These are phyloP conservation scores for Lepilemur ruficaudatus DNA, from an alignment of 2,797 vertebrate species.

Conservation along the genomic window DNA sequence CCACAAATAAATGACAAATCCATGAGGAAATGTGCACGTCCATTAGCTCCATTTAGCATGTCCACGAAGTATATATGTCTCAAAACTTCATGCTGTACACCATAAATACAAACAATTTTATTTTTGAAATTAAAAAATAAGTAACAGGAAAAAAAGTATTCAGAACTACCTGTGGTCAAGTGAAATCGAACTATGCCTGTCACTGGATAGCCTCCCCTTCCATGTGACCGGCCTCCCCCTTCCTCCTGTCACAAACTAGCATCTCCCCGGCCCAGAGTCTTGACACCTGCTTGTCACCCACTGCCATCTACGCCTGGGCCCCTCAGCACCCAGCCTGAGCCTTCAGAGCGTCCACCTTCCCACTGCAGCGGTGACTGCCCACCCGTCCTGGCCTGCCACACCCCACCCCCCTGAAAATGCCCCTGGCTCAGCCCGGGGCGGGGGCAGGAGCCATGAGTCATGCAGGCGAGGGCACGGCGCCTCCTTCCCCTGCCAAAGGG, in stretches of 20 bases:
- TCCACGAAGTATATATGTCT: accelerated
- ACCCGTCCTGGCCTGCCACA: neutral
- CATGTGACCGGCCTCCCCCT: accelerated
- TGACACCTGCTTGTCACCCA: accelerated
- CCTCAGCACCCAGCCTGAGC: neutral
- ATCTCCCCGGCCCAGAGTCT: neutral
- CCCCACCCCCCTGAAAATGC: neutral
- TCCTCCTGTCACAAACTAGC: neutral
- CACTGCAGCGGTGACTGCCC: accelerated
- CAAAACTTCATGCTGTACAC: neutral
- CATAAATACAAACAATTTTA: neutral
- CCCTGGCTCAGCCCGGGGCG: neutral
- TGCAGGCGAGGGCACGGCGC: neutral
- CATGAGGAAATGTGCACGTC: neutral
- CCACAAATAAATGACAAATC: neutral
- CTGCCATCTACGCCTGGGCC: neutral
- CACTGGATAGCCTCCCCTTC: accelerated
- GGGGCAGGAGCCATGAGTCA: neutral
- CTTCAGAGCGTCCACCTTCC: neutral
- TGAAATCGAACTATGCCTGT: neutral
- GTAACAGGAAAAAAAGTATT: neutral
- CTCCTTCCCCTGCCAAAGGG: neutral
- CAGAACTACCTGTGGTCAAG: neutral
- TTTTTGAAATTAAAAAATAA: neutral
- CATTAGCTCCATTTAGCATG: neutral